Conservation (phyloP, 2,888 invertebrate genomes). For the Aphidius colemani region DNA sequence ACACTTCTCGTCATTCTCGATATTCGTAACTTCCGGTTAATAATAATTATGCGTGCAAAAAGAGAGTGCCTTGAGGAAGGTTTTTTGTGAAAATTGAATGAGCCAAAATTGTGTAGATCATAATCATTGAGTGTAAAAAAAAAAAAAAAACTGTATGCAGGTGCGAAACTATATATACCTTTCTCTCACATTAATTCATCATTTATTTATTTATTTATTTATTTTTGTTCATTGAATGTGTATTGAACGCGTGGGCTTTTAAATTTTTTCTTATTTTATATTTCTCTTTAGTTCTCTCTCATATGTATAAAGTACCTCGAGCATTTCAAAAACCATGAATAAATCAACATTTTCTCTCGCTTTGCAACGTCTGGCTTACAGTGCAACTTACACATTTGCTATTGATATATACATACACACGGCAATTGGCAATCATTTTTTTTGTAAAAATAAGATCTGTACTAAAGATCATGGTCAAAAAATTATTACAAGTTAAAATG, state of each 20-base stretch:
- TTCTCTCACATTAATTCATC: no score
- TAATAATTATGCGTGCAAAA: neutral
- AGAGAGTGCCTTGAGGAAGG: slow-evolving; percentile 17
- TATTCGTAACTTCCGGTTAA: slow-evolving; percentile 31
- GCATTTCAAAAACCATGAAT: slow-evolving; percentile 29
- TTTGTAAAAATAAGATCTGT: neutral
- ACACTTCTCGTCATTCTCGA: slow-evolving; percentile 9
- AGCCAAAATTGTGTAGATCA: slow-evolving; percentile 35
- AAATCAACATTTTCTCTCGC: slow-evolving; percentile 33
- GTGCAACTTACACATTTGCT: slow-evolving; percentile 14
- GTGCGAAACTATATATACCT: slow-evolving; percentile 41
- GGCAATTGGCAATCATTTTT: neutral
- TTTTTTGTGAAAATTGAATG: slow-evolving; percentile 39
- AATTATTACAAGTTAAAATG: neutral
- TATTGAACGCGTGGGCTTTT: slow-evolving; percentile 40
- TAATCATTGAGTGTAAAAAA: slow-evolving; percentile 42
- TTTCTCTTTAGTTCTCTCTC: slow-evolving; percentile 7
- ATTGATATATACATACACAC: slow-evolving; percentile 12
- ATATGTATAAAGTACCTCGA: neutral
- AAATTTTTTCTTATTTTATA: neutral
- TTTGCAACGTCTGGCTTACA: neutral
- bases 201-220: no score
- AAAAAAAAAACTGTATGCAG: slow-evolving; percentile 41
- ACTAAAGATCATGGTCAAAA: neutral
- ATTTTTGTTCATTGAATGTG: slow-evolving; percentile 7